Percentiles rank a stretch among this genome's conserved stretches.
These are phyloP conservation scores for Synaphobranchus kaupii DNA, from an alignment of 2,797 vertebrate genomes.

Conservation along the genomic window DNA sequence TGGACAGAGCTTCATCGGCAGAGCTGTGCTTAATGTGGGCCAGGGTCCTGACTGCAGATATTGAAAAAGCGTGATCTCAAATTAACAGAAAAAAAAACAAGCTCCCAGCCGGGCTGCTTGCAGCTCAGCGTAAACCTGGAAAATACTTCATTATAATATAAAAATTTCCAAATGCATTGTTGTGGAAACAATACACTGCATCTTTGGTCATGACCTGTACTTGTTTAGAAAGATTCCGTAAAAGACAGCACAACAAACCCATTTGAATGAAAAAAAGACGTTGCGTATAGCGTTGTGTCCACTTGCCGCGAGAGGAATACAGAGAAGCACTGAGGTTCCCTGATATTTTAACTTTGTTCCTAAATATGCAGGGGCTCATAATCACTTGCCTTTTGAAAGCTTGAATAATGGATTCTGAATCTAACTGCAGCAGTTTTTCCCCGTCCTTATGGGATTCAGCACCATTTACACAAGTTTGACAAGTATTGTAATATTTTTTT, in stretches of 20 bases:
- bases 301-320: not conserved
- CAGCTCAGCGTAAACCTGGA: not conserved
- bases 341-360: constrained; percentile 21
- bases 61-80: not conserved
- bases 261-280: not conserved
- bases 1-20: not conserved
- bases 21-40: not conserved
- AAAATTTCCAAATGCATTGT: not conserved
- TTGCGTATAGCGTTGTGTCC: not conserved
- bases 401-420: constrained; percentile 29
- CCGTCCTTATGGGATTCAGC: constrained; percentile 30
- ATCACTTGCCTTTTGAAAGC: constrained; percentile 27
- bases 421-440: constrained; percentile 26
- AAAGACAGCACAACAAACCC: not conserved
- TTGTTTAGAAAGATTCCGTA: constrained; percentile 3
- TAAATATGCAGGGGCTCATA: constrained; percentile 28
- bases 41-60: not conserved
- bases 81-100: not conserved
- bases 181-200: not conserved
- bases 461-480: constrained; percentile 40
- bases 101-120: not conserved
- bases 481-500: constrained; percentile 28
- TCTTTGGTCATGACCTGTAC: constrained; percentile 40
- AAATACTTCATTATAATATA: not conserved
- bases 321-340: not conserved